phyloP scores from a whole-genome alignment of 2,888 invertebrate genomes.

The Drosophila merina region DNA sequence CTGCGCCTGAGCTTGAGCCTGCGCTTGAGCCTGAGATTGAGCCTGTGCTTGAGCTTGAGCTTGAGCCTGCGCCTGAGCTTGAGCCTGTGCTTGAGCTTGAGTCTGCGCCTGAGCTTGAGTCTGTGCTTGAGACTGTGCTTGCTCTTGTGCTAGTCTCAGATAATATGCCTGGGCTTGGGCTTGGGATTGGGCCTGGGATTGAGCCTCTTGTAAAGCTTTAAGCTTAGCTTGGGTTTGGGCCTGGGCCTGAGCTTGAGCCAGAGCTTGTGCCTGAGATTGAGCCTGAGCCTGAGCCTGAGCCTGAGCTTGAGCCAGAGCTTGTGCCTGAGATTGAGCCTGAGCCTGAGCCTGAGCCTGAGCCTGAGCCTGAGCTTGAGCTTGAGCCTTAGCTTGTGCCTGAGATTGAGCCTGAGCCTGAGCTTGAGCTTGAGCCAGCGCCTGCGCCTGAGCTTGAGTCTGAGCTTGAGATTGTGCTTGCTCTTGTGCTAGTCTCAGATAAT shows the following conservation, averaged over 20 bases:
- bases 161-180: too few relatives aligned
- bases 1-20: too few relatives aligned
- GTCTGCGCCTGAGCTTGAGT: not conserved
- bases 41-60: not conserved
- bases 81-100: not conserved
- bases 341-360: not conserved
- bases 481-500: not conserved
- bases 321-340: not conserved
- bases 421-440: not conserved
- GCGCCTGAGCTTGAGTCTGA: not conserved
- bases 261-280: not conserved
- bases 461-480: too few relatives aligned
- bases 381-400: too few relatives aligned
- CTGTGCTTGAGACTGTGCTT: not conserved
- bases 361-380: not conserved
- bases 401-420: too few relatives aligned
- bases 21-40: too few relatives aligned
- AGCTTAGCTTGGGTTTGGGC: too few relatives aligned
- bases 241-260: too few relatives aligned
- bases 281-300: not conserved
- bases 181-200: too few relatives aligned
- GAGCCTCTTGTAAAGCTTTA: too few relatives aligned
- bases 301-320: not conserved
- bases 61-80: not conserved
- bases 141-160: not conserved